Conservation (phyloP, 2,113 vertebrate genomes). For the Pyrgilauda ruficollis region DNA sequence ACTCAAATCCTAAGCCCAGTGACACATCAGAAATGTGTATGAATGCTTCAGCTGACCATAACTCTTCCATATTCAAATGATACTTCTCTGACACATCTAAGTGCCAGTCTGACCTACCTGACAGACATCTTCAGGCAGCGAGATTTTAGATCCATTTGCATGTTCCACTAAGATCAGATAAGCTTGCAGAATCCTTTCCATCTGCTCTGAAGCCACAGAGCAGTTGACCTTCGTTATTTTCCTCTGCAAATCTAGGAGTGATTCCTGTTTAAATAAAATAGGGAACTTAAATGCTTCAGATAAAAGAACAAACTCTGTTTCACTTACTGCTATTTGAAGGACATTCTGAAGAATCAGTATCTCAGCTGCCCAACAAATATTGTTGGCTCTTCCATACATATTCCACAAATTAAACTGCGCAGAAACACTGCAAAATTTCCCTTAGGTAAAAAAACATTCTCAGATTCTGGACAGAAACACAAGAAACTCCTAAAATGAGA, state of each 20-base stretch:
- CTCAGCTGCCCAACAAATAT: neutral
- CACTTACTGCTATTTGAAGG: neutral
- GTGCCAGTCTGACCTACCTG: slow-evolving; percentile 69
- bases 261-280: slow-evolving; percentile 61
- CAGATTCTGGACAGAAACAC: neutral
- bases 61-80: neutral
- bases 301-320: neutral
- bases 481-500: neutral
- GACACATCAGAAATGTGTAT: neutral
- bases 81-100: neutral
- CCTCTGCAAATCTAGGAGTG: slow-evolving; percentile 66
- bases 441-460: neutral
- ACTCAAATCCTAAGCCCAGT: neutral
- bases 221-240: slow-evolving; percentile 58
- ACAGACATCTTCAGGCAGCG: slow-evolving; percentile 79
- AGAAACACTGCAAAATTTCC: neutral
- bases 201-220: slow-evolving; percentile 75
- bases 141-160: slow-evolving; percentile 83
- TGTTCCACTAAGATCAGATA: slow-evolving; percentile 82
- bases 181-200: slow-evolving; percentile 83
- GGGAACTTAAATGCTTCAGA: neutral
- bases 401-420: neutral
- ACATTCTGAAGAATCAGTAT: neutral
- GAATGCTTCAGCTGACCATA: neutral
- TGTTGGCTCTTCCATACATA: neutral